phyloP scores from a whole-genome alignment of 2,888 invertebrate species.

The Metalampra italica region DNA sequence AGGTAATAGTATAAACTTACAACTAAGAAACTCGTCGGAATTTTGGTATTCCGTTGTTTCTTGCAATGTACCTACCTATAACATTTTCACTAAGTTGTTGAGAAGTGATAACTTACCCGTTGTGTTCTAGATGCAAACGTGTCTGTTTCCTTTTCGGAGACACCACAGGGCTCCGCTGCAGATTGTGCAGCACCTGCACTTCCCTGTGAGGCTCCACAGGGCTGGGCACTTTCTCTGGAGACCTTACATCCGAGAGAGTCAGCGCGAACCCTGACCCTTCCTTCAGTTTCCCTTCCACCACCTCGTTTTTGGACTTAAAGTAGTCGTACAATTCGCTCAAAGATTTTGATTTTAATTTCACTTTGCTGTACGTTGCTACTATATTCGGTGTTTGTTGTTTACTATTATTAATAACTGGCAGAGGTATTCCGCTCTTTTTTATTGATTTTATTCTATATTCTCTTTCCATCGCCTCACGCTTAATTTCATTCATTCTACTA shows the following conservation, averaged over 20 bases:
- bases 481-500: constrained; percentile 54
- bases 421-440: constrained; percentile 64
- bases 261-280: constrained; percentile 55
- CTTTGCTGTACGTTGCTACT: constrained; percentile 41
- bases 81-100: too few relatives aligned
- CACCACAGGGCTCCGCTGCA: constrained; percentile 80
- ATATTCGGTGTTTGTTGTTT: constrained; percentile 36
- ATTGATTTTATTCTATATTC: constrained; percentile 31
- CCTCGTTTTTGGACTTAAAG: constrained; percentile 61
- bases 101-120: constrained; percentile 55
- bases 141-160: constrained; percentile 75
- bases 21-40: too few relatives aligned
- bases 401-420: constrained; percentile 53
- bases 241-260: constrained; percentile 51
- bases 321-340: constrained; percentile 70
- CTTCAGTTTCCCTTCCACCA: constrained; percentile 33
- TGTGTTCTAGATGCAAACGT: constrained; percentile 55
- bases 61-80: too few relatives aligned
- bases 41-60: too few relatives aligned
- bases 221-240: constrained; percentile 63
- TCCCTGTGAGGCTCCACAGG: constrained; percentile 79
- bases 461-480: constrained; percentile 45
- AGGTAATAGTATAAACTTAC: too few relatives aligned
- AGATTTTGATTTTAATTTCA: constrained; percentile 69
- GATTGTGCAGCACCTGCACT: constrained; percentile 83